Base-by-base conservation (phyloP, 2,797 vertebrate genomes). In the Adrianichthys oophorus region DNA sequence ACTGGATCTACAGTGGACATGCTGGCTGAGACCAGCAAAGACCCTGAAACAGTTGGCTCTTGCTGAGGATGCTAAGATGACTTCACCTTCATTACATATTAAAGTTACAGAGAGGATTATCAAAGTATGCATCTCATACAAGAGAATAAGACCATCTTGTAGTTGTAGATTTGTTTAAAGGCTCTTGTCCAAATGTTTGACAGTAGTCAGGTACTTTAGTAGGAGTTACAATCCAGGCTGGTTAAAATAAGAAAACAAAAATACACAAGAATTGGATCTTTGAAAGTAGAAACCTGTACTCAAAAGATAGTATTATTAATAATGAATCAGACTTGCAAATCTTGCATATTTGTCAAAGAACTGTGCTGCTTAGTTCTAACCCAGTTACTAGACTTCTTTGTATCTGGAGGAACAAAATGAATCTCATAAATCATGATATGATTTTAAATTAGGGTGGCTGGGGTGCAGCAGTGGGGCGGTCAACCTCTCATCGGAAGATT, bases 81-180 rank as follows among this genome's bases (percentile, higher is more conserved):
- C 15, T 49, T 7, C 2, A 17, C 24, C 48, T 15, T 48, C 23
- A 26, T 42, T 16, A 21, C 8, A 32, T 8, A 8, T 32, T 32
- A 3, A 12, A 12, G 32, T 32, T 32, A 32, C 32, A 32, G 32
- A 59, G 40, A 7, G 41, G 10, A 4, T 50, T 55, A 19, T 49
- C 15, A 41, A 65, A 60, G 21, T 52, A 43, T 52, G 23, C 15
- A 15, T 58, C 62, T 58, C 62, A 32, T 19, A 61, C 2, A 50
- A 48, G 21, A 55, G 5, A 15, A 42, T 47, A 47, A 50, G 56
- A 23, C 13, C 41, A n/a, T 47, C 47, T 54, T 78, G 1, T 15
- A 74, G 52, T 23, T 61, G 21, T 19, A 76, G 52, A 0, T 51
- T 82, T 37, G 68, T 60, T 13, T 13, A 5, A 48, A 76, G 29